Evolutionary conservation across 2,113 vertebrate genomes (phyloP).

Genomic region (Petromus typicus): DNA sequence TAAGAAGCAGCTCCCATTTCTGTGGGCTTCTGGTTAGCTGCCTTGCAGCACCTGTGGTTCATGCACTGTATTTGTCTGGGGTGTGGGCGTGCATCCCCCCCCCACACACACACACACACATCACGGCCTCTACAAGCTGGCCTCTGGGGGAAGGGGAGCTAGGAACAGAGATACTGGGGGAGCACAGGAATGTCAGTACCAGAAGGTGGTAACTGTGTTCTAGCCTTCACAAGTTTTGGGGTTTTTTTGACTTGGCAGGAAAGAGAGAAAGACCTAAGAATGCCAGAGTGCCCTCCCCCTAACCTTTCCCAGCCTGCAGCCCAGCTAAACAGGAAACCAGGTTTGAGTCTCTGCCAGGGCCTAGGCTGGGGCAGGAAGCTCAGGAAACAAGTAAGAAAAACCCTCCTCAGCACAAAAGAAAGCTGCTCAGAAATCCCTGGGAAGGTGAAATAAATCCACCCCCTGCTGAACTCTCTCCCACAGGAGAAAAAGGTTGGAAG

Average conservation of each 20-base stretch:
- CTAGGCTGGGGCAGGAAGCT: conserved; percentile 65
- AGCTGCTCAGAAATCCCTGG: conserved; percentile 58
- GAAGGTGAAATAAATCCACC: conserved; percentile 54
- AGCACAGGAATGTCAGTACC: background rate
- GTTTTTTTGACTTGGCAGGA: background rate
- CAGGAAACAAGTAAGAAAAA: conserved; percentile 65
- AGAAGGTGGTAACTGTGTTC: conserved; percentile 16
- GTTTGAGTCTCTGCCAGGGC: conserved; percentile 65
- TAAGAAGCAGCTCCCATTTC: background rate
- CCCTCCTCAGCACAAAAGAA: conserved; percentile 46
- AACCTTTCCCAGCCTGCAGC: background rate
- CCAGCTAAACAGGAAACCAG: conserved; percentile 75
- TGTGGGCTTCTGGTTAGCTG: background rate
- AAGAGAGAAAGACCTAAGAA: conserved; percentile 6
- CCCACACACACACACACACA: background rate
- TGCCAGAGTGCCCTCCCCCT: background rate
- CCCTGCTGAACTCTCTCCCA: conserved; percentile 15
- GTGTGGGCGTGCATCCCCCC: no score
- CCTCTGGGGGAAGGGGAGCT: background rate
- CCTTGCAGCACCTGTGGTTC: background rate
- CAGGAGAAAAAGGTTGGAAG: conserved; percentile 8
- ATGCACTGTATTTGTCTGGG: background rate
- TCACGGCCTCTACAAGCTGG: background rate
- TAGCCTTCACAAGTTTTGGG: background rate
- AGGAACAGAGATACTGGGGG: background rate